Base-by-base conservation (phyloP, 2,113 vertebrate genomes). In the Callipepla squamata region DNA sequence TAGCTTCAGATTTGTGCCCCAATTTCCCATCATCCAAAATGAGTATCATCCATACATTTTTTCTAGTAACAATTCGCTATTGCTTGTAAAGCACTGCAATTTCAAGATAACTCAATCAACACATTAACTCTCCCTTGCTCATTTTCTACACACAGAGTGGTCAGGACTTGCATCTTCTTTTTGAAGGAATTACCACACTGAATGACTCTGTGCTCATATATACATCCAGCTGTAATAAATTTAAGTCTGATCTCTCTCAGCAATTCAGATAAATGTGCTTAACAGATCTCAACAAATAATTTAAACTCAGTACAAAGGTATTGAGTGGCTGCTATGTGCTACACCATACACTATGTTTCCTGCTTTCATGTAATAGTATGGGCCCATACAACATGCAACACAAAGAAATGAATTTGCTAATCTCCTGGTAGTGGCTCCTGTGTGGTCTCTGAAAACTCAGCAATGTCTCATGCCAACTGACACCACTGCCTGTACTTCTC, bases 231-330 rank as follows among this genome's bases (percentile, higher is more conserved):
- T 85, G 58, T 16, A 94, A 61, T 13, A 48, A 55, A 80, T 57
- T 84, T 90, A 61, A 90, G 40, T 50, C 15, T 82, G 50, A 87
- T 20, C 12, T 28, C 53, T 58, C 69, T 74, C 5, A 55, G 51
- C 88, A 87, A 82, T 73, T 85, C 67, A 89, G 78, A 89, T 69
- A 87, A 87, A 76, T 17, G 28, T 70, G 34, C 70, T 91, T 70
- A 94, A 66, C 20, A 28, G 62, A 93, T 40, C 26, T 80, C 53
- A 84, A 79, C 63, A 91, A 93, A 80, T 36, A 63, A 73, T 63
- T 77, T 51, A 59, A 70, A 34, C 80, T 63, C 47, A 5, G 6
- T 47, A 90, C 62, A 59, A 73, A 85, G 32, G 45, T 51, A 58
- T 38, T 36, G 68, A 76, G 42, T 44, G 45, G 8, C 4, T 91